These are phyloP conservation scores for Cotesia chilonis DNA, from an alignment of 1,140 invertebrate genomes.

Conservation along the genomic window DNA sequence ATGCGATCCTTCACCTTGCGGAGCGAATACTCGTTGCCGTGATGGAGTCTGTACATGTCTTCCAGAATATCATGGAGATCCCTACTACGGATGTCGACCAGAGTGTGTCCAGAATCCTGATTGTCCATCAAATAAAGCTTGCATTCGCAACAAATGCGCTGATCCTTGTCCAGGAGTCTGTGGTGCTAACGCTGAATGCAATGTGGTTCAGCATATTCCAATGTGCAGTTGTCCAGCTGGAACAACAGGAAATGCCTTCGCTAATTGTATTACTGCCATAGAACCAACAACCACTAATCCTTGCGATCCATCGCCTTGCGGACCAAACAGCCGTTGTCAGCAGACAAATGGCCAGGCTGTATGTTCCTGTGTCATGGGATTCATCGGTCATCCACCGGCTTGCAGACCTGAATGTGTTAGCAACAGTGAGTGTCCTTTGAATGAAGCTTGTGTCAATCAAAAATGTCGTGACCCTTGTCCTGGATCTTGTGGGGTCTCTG, in stretches of 20 bases:
- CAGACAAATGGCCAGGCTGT: conserved; percentile 67
- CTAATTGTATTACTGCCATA: conserved; percentile 70
- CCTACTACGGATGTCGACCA: conserved; percentile 75
- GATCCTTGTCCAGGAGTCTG: conserved; percentile 80
- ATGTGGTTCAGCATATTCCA: conserved; percentile 78
- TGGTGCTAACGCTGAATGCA: conserved; percentile 77
- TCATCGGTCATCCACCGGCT: conserved; percentile 71
- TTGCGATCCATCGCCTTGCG: conserved; percentile 72
- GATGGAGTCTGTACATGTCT: conserved; percentile 77
- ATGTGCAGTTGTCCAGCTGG: conserved; percentile 76
- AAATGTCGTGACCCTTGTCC: conserved; percentile 73
- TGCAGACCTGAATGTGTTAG: conserved; percentile 73
- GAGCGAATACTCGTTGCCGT: conserved; percentile 77
- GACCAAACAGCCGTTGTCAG: conserved; percentile 72
- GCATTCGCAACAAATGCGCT: conserved; percentile 73
- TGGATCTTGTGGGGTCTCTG: conserved; percentile 72
- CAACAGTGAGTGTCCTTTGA: conserved; percentile 71
- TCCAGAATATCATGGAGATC: conserved; percentile 76
- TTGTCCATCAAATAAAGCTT: conserved; percentile 74
- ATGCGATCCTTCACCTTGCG: conserved; percentile 76
- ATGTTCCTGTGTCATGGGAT: conserved; percentile 71
- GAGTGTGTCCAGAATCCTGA: conserved; percentile 77
- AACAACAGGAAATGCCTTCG: conserved; percentile 78
- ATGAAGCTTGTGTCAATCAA: conserved; percentile 71
- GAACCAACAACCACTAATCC: conserved; percentile 52